phyloP scores from a whole-genome alignment of 1,140 invertebrate species.

The Halictus rubicundus region DNA sequence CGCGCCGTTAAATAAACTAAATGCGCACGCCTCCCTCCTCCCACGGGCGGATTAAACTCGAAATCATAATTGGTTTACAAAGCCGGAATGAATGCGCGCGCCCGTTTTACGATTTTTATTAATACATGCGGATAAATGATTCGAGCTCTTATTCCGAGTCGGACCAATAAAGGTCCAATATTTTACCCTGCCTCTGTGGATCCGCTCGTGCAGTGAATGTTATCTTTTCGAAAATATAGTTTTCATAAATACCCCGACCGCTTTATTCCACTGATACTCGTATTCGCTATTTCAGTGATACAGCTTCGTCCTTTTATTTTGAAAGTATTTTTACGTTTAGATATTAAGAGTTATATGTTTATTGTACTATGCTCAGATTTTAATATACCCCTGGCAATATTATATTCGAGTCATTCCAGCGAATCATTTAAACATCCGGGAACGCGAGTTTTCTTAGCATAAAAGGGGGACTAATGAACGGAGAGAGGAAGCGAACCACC shows the following conservation, averaged over 20 bases:
- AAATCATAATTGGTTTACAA: conserved; percentile 42
- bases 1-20: conserved; percentile 39
- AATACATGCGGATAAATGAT: not conserved
- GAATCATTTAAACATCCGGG: conserved; percentile 33
- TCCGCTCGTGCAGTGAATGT: no score
- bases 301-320: no score
- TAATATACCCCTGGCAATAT: no score
- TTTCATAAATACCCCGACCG: no score
- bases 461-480: conserved; percentile 28
- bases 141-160: not conserved
- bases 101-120: conserved; percentile 26
- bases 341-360: no score
- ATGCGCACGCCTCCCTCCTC: not conserved
- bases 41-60: conserved; percentile 18
- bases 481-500: not conserved
- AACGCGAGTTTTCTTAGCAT: conserved; percentile 9
- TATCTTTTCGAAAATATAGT: no score
- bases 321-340: no score
- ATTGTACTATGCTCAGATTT: no score
- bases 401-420: conserved; percentile 64
- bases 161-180: not conserved
- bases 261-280: no score
- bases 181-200: not conserved
- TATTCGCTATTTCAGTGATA: no score
- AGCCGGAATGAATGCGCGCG: conserved; percentile 3